Evolutionary conservation across 1,140 invertebrate genomes (phyloP).

Genomic region (Oedothorax gibbosus): DNA sequence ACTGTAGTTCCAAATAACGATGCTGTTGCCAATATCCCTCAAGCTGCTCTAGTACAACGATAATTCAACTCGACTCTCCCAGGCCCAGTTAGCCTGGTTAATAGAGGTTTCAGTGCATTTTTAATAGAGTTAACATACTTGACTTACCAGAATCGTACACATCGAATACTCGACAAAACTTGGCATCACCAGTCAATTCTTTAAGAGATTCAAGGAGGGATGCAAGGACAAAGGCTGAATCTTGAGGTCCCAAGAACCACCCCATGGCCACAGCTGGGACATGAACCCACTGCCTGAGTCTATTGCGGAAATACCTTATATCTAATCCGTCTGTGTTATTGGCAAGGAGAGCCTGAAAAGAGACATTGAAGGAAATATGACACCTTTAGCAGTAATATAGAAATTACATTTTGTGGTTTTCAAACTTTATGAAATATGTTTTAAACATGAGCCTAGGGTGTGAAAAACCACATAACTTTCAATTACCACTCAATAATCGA

Average conservation of each 20-base stretch:
- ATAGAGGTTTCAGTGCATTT: neutral
- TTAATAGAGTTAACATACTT: neutral
- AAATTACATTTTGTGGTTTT: neutral
- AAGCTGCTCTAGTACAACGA: too few relatives aligned
- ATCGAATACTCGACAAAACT: conserved; percentile 36
- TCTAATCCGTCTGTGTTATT: conserved; percentile 42
- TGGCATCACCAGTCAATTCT: conserved; percentile 19
- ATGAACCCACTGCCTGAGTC: conserved; percentile 40
- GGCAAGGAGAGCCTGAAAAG: conserved; percentile 31
- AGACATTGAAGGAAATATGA: neutral
- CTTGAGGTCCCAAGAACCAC: conserved; percentile 48
- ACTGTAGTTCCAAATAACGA: too few relatives aligned
- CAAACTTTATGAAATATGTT: neutral
- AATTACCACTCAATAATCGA: too few relatives aligned
- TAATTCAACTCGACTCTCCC: neutral
- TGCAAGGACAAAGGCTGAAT: conserved; percentile 21
- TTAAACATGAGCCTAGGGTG: too few relatives aligned
- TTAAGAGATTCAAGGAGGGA: neutral
- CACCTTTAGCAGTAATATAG: neutral
- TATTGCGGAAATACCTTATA: conserved; percentile 22
- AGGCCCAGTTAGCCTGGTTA: neutral
- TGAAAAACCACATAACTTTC: too few relatives aligned
- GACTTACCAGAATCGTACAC: conserved; percentile 30
- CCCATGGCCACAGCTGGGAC: conserved; percentile 18
- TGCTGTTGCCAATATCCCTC: too few relatives aligned